Conservation (phyloP, 2,888 invertebrate genomes). For the Amorpha juglandis region DNA sequence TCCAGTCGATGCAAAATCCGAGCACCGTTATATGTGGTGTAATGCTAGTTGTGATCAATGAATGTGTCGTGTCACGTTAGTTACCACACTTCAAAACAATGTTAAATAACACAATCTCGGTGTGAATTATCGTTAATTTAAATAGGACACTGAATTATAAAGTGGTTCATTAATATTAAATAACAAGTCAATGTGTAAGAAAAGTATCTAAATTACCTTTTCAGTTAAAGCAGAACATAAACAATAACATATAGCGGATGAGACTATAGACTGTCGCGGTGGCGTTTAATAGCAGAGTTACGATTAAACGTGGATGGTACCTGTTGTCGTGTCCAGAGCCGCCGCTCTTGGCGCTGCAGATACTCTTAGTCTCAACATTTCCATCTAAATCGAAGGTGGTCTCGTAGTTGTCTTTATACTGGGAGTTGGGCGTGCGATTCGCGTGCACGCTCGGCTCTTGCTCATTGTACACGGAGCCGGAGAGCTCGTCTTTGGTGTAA, state of each 20-base stretch:
- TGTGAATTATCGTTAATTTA: neutral
- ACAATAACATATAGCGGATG: conserved; percentile 1
- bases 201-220: neutral
- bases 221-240: neutral
- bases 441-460: conserved; percentile 63
- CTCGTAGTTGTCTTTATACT: conserved; percentile 89
- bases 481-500: conserved; percentile 65
- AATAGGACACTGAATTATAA: neutral
- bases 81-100: neutral
- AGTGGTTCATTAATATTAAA: neutral
- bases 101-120: neutral
- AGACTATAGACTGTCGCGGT: neutral
- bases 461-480: conserved; percentile 68
- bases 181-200: neutral
- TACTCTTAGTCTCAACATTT: conserved; percentile 95
- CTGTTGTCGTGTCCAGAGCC: conserved; percentile 92
- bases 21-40: neutral
- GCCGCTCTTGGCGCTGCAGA: conserved; percentile 91
- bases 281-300: conserved; percentile 35
- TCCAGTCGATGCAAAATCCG: neutral
- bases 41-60: too few relatives aligned
- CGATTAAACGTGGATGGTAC: conserved; percentile 71
- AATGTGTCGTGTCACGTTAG: neutral
- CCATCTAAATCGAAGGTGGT: conserved; percentile 96
- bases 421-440: conserved; percentile 66